Evolutionary conservation across 1,140 invertebrate species (phyloP), one percentile per base, ranked within the genome.

Genomic region (Apolygus lucorum): DNA sequence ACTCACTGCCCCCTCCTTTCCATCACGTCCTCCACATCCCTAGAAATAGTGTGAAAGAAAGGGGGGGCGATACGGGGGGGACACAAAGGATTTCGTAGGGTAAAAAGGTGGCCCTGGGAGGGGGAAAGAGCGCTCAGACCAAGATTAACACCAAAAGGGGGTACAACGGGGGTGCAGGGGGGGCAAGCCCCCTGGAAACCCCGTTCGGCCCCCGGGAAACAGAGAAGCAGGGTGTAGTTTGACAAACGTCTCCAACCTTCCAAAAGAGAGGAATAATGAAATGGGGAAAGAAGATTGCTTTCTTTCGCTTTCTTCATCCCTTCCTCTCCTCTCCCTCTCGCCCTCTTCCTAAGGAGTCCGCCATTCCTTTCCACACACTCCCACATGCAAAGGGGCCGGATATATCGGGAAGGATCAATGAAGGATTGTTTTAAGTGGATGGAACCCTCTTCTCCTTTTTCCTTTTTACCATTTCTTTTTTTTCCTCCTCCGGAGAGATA

Each of bases 371-470:
- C 54, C 54, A 59, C 54, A 24, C 34, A 49, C 8, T 17, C 8
- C 34, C 34, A 49, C 54, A 59, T 59, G 54, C 54, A 59, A 59
- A 59, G 34, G 34, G 34, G 4, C 17, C 54, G 54, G 54, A 59
- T 59, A 59, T 59, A 59, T 59, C 54, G 54, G 54, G 54, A 4
- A 59, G 54, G 54, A 59, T 59, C 54, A 59, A 59, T 59, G 54
- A 59, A 59, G 54, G 54, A 59, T 59, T 59, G 54, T 59, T 59
- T 59, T 59, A 59, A 59, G 54, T 59, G 54, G 54, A 59, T 59
- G 54, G 54, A 59, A 59, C 54, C 54, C 22, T 59, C 54, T 59
- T 49, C 34, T 17, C 34, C 22, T 59, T 59, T 59, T 59, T 59
- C 54, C 54, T 24, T 59, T 13, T 59, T 24, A 21, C 54, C 22